phyloP scores from a whole-genome alignment of 2,797 vertebrate species.

The Steatocranus sp. region DNA sequence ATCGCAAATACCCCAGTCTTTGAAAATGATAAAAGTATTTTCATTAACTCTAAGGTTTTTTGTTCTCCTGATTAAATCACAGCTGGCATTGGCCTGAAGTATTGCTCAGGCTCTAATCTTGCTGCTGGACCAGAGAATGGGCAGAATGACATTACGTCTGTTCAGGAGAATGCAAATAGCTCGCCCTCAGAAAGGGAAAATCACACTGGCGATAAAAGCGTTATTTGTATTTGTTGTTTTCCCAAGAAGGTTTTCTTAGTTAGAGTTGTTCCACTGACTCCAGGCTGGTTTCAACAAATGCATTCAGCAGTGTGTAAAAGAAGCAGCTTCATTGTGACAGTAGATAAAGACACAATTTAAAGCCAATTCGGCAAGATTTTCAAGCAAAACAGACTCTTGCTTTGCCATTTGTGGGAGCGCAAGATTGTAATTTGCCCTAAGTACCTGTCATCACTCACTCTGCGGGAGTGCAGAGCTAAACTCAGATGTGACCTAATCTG shows the following conservation, averaged over 20 bases:
- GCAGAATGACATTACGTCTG: neutral
- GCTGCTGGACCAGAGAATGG: neutral
- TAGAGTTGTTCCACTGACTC: neutral
- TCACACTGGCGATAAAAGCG: neutral
- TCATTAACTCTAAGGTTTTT: neutral
- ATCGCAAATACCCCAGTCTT: neutral
- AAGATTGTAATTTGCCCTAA: neutral
- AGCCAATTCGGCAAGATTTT: neutral
- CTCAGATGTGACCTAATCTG: constrained; percentile 61
- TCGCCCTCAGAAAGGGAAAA: neutral
- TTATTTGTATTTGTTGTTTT: neutral
- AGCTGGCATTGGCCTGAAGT: neutral
- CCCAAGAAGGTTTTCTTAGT: neutral
- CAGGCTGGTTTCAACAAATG: neutral
- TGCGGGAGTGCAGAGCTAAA: constrained; percentile 35
- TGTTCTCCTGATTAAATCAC: neutral
- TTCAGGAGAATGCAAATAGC: neutral
- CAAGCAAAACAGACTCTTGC: neutral
- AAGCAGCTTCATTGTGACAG: neutral
- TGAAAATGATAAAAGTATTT: neutral
- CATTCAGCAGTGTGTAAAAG: neutral
- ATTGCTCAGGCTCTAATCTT: neutral
- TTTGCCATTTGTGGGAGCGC: neutral
- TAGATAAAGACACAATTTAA: neutral
- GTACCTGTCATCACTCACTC: constrained; percentile 7